Base-by-base conservation (phyloP, 2,888 invertebrate species). In the Ectobius pallidus region DNA sequence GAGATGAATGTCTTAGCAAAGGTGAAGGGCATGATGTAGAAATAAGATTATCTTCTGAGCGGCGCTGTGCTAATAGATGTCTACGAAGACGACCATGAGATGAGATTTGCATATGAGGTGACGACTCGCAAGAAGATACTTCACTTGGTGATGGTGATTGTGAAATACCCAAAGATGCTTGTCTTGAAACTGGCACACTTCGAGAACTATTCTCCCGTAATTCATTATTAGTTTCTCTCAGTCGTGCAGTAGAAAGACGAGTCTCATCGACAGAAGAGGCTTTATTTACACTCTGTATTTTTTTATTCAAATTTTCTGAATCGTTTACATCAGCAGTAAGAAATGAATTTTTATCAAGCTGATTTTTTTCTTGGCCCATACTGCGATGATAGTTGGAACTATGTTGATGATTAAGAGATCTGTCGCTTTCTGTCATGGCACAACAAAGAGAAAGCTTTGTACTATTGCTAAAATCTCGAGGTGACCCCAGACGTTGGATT, bases 351-450 rank as follows among this genome's bases (percentile, higher is more conserved):
- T 25, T 22, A 39, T 39, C 30, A 4, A 22, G 20, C 11, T 65
- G 20, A 1, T 49, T 62, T 25, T 25, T 63, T n/a, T 30, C 62
- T 39, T 46, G 61, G n/a, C 16, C 27, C 44, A 30, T 52, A 30
- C 49, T 69, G 18, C 68, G 68, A 16, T 68, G 74, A 27, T 73
- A 73, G 39, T 70, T 44, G 2, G 70, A 55, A 67, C 42, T 65
- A 30, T 62, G 72, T 30, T 30, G 63, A 44, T 69, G 67, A 34
- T 58, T 68, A 1, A 69, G 22, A 6, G 75, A 73, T 44, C 81
- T 78, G 72, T 83, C 81, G 32, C 83, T 80, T 75, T 84, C 84
- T 1, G 84, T 84, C 79, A 84, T 84, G 1, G 84, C 84, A 74
- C 84, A 84, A 75, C 84, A 84, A 11, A 75, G 55, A 16, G 75